A percentile compares a stretch with the other conserved stretches of the same genome.
phyloP scores from a whole-genome alignment of 2,113 vertebrate species.

The Carollia perspicillata region DNA sequence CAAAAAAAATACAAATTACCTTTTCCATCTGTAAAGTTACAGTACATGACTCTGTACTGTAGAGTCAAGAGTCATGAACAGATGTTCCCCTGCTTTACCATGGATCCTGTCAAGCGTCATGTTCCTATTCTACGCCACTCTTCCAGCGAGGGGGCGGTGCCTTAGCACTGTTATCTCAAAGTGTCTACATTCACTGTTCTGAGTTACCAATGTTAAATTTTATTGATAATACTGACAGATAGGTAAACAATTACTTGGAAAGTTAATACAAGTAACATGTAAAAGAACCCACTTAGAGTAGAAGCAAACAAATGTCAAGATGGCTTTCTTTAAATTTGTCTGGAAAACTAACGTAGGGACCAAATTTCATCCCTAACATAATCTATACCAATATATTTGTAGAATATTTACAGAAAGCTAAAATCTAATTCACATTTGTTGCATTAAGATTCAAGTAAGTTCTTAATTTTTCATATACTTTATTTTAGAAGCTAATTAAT shows the following conservation, averaged over 20 bases:
- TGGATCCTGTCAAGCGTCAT: conserved; percentile 87
- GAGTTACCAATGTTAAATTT: not conserved
- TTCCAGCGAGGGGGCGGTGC: conserved; percentile 80
- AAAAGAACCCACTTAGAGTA: not conserved
- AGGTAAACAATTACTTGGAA: not conserved
- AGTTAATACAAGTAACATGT: not conserved
- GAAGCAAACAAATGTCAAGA: not conserved
- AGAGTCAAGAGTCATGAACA: conserved; percentile 85
- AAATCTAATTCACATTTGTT: conserved; percentile 7
- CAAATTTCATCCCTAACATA: not conserved
- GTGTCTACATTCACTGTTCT: not conserved
- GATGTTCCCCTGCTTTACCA: conserved; percentile 88
- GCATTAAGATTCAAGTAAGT: not conserved
- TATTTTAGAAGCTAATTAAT: conserved; percentile 43
- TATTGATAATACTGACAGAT: not conserved
- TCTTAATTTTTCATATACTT: conserved; percentile 2
- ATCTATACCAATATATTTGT: not conserved
- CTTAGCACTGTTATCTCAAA: not conserved
- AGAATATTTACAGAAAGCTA: not conserved
- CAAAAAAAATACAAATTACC: conserved; percentile 81
- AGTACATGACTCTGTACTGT: conserved; percentile 81
- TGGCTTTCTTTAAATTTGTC: not conserved
- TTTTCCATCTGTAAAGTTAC: conserved; percentile 85
- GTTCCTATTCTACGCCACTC: conserved; percentile 85
- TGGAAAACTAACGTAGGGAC: not conserved